Evolutionary conservation across 2,888 invertebrate genomes (phyloP).

Genomic region (Ormyrus nitidulus): DNA sequence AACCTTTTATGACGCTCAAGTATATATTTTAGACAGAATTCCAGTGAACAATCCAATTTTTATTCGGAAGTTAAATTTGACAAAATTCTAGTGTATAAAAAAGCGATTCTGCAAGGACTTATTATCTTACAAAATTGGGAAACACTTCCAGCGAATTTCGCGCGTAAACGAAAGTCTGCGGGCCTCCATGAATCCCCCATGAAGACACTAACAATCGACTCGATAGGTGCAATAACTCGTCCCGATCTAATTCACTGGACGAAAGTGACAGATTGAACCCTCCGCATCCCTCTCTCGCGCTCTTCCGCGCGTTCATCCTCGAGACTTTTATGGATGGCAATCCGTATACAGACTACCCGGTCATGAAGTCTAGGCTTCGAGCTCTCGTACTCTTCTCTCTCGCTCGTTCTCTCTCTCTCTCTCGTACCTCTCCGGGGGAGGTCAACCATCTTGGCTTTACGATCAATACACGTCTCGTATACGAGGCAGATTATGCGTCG

Average conservation of each 20-base stretch:
- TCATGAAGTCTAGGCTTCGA: not conserved
- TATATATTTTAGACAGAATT: too few species aligned
- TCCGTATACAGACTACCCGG: not conserved
- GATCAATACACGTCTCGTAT: constrained; percentile 30
- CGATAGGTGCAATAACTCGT: not conserved
- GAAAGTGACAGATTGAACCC: not conserved
- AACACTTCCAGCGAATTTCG: too few species aligned
- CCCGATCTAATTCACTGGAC: not conserved
- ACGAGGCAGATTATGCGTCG: constrained; percentile 27
- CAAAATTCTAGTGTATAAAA: too few species aligned
- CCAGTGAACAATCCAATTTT: too few species aligned
- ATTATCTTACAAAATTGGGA: too few species aligned
- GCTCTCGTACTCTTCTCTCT: not conserved
- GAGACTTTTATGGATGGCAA: not conserved
- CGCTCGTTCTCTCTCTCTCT: too few species aligned
- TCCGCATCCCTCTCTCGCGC: not conserved
- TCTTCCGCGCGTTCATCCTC: not conserved
- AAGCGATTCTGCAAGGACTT: too few species aligned
- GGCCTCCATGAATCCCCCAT: too few species aligned
- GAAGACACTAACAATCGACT: not conserved
- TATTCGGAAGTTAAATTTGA: too few species aligned
- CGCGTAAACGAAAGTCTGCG: too few species aligned
- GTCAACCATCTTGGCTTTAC: constrained; percentile 28
- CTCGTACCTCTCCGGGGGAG: not conserved
- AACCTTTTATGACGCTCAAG: too few species aligned